Percentiles rank a stretch among this genome's conserved stretches.
phyloP scores from a whole-genome alignment of 2,797 vertebrate species.

The Valencia hispanica region DNA sequence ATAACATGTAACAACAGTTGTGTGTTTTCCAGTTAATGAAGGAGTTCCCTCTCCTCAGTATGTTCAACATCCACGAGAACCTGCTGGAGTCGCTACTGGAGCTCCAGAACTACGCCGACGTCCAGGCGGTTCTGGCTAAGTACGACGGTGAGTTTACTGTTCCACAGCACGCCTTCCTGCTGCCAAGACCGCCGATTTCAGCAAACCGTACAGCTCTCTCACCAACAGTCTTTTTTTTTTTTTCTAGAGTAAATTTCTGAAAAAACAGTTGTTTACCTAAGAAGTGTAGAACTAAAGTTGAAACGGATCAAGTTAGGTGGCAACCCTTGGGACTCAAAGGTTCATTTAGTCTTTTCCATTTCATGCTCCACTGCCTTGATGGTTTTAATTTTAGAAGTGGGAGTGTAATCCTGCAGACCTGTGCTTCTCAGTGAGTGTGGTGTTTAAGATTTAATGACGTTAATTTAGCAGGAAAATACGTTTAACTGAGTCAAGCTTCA shows the following conservation, averaged over 20 bases:
- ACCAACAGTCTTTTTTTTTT: background rate
- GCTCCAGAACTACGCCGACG: slow-evolving; percentile 96
- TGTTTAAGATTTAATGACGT: background rate
- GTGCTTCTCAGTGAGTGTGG: background rate
- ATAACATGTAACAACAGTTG: slow-evolving; percentile 82
- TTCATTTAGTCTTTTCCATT: slow-evolving; percentile 1
- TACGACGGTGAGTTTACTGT: slow-evolving; percentile 89
- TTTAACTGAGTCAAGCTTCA: background rate
- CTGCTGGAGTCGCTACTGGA: slow-evolving; percentile 97
- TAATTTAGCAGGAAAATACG: slow-evolving; percentile 9
- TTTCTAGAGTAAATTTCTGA: background rate
- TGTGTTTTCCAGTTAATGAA: slow-evolving; percentile 96
- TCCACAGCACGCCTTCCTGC: background rate
- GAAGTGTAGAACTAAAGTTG: background rate
- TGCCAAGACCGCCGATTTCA: too few species aligned
- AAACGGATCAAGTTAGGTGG: too few species aligned
- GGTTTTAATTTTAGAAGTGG: background rate
- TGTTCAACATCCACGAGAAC: slow-evolving; percentile 99
- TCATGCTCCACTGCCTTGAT: background rate
- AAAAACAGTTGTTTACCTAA: background rate
- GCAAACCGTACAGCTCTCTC: background rate
- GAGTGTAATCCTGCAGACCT: background rate
- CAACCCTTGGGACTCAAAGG: background rate
- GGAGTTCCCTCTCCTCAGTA: slow-evolving; percentile 98
- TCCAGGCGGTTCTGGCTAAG: slow-evolving; percentile 97